These are phyloP conservation scores for Dicroscelio sp. DNA, from an alignment of 2,888 invertebrate genomes.

Conservation along the genomic window DNA sequence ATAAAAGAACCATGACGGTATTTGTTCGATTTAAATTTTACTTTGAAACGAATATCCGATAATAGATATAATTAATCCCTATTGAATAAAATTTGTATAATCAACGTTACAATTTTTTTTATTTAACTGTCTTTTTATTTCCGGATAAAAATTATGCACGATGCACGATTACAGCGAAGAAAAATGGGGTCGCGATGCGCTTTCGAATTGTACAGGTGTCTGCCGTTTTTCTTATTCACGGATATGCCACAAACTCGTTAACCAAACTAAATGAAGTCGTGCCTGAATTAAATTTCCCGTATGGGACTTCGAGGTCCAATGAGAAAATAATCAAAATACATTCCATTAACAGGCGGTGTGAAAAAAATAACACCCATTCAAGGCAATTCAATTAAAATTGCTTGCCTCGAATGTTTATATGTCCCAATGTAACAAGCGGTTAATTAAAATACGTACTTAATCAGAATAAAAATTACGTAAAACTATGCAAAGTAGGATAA, in stretches of 20 bases:
- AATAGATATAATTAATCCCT: too few species aligned
- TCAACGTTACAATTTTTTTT: too few species aligned
- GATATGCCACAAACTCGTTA: conserved; percentile 65
- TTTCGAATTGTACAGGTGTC: conserved; percentile 67
- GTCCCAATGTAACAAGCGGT: too few species aligned
- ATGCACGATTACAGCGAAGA: conserved; percentile 62
- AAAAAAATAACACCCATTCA: background rate
- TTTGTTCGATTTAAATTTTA: too few species aligned
- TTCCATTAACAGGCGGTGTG: background rate
- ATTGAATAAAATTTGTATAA: too few species aligned
- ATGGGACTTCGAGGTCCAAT: background rate
- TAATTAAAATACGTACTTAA: too few species aligned
- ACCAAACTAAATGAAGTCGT: conserved; percentile 49
- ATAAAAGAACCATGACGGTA: too few species aligned
- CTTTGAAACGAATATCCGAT: too few species aligned
- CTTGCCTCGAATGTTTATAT: too few species aligned
- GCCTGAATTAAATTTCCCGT: conserved; percentile 51
- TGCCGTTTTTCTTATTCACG: conserved; percentile 56
- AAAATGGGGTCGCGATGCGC: conserved; percentile 74
- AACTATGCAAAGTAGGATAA: too few species aligned
- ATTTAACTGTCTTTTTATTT: conserved; percentile 10
- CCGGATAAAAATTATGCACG: conserved; percentile 54
- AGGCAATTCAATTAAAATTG: background rate
- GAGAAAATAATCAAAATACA: background rate
- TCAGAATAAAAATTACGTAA: too few species aligned